These are phyloP conservation scores for Anguilla megastoma DNA, from an alignment of 2,797 vertebrate species.

Conservation along the genomic window DNA sequence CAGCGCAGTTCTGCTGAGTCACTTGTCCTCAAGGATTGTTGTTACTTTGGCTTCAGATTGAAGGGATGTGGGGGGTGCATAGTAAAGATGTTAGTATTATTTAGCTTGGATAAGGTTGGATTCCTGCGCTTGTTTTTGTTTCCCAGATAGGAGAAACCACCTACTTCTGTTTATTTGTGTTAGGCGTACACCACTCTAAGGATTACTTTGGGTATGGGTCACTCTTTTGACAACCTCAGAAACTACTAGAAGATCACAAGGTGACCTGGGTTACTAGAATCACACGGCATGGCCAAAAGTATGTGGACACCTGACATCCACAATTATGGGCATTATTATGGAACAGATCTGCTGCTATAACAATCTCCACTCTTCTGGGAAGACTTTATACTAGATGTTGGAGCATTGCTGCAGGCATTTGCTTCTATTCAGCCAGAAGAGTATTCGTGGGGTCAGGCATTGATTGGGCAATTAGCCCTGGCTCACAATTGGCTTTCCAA, in stretches of 20 bases:
- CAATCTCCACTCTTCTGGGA: too few relatives aligned
- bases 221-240: neutral
- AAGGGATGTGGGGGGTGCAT: constrained; percentile 44
- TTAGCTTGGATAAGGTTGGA: constrained; percentile 25
- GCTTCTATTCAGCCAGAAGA: too few relatives aligned
- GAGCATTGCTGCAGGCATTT: too few relatives aligned
- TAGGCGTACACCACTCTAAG: constrained; percentile 10
- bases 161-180: constrained; percentile 40
- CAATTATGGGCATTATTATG: too few relatives aligned
- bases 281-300: too few relatives aligned
- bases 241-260: neutral
- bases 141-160: constrained; percentile 32
- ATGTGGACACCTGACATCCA: too few relatives aligned
- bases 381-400: too few relatives aligned
- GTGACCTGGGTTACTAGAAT: neutral
- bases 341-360: too few relatives aligned
- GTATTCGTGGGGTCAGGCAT: too few relatives aligned
- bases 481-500: too few relatives aligned
- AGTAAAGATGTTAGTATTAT: constrained; percentile 34
- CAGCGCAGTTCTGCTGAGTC: constrained; percentile 36
- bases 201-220: neutral
- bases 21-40: constrained; percentile 39
- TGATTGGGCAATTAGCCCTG: too few relatives aligned
- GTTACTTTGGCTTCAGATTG: constrained; percentile 40
- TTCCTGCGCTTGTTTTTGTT: constrained; percentile 36